Conservation (phyloP, 2,113 vertebrate genomes). For the Paralichthys olivaceus region DNA sequence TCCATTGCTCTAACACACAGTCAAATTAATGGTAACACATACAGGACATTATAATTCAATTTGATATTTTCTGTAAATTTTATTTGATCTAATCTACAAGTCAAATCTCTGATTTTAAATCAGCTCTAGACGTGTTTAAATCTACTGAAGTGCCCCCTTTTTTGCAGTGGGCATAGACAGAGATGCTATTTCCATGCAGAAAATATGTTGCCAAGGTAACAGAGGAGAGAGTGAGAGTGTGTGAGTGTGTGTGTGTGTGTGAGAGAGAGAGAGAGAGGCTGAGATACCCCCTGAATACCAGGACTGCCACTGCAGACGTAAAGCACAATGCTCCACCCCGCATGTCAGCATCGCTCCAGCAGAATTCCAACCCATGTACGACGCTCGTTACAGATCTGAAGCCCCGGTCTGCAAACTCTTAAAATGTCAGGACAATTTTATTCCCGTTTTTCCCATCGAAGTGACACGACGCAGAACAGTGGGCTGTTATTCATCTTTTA, state of each 20-base stretch:
- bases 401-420: slow-evolving; percentile 17
- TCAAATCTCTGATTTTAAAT: slow-evolving; percentile 51
- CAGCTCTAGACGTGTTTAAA: slow-evolving; percentile 52
- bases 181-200: slow-evolving; percentile 85
- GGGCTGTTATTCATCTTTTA: slow-evolving; percentile 24
- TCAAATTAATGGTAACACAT: slow-evolving; percentile 30
- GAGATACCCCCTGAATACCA: slow-evolving; percentile 66
- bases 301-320: slow-evolving; percentile 59
- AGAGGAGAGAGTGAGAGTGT: slow-evolving; percentile 68
- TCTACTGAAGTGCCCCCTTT: slow-evolving; percentile 50
- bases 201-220: slow-evolving; percentile 87
- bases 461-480: slow-evolving; percentile 17
- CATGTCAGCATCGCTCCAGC: slow-evolving; percentile 33
- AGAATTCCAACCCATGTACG: background rate
- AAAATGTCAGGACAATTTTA: slow-evolving; percentile 32
- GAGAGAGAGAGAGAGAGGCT: slow-evolving; percentile 25
- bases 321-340: slow-evolving; percentile 53
- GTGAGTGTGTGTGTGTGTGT: background rate
- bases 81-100: slow-evolving; percentile 23
- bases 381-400: slow-evolving; percentile 24
- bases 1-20: slow-evolving; percentile 19
- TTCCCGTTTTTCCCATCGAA: slow-evolving; percentile 3
- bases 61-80: background rate
- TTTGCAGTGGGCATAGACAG: slow-evolving; percentile 63
- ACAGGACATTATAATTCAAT: slow-evolving; percentile 36